Base-by-base conservation (phyloP, 2,113 vertebrate genomes). In the Brienomyrus brachyistius region DNA sequence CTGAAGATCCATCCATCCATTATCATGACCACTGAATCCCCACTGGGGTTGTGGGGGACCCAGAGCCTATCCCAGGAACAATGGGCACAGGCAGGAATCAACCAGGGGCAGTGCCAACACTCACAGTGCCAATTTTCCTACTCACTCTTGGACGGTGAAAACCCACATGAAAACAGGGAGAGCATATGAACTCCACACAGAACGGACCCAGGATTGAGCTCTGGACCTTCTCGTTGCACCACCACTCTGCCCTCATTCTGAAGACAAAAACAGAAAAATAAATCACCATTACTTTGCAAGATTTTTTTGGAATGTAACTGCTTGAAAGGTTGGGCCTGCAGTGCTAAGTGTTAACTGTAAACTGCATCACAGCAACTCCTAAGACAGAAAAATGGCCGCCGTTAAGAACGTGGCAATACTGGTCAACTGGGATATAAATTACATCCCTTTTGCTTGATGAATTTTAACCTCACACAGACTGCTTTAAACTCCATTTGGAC, bases 401-500 rank as follows among this genome's bases (percentile, higher is more conserved):
- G 43, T 89, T 48, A 54, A 62, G 83, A 84, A 10, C 56, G 21
- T 35, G 50, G 89, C 91, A 92, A 43, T 91, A 92, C 92, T 92
- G 93, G 93, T 91, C 92, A 91, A 90, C 92, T 97, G 96, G 94
- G 96, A 97, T 96, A 96, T 96, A 94, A 97, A 95, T 97, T 95
- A 95, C 96, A 96, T 96, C 96, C 96, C 97, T 96, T 97, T 97
- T 96, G 96, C 95, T 96, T 97, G 97, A 97, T 98, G 96, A 97
- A 96, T 98, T 98, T 98, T 98, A 98, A 99, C 97, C 97, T 97
- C 97, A 97, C 97, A 97, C 97, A 98, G 97, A 97, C 97, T 98
- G 98, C 97, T 98, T 97, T 97, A 97, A 98, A 98, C 96, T 98
- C 97, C 97, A 98, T 97, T 98, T 99, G 98, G 98, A 99, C 96